Evolutionary conservation across 2,113 vertebrate species (phyloP).

Genomic region (Nerophis lumbriciformis): DNA sequence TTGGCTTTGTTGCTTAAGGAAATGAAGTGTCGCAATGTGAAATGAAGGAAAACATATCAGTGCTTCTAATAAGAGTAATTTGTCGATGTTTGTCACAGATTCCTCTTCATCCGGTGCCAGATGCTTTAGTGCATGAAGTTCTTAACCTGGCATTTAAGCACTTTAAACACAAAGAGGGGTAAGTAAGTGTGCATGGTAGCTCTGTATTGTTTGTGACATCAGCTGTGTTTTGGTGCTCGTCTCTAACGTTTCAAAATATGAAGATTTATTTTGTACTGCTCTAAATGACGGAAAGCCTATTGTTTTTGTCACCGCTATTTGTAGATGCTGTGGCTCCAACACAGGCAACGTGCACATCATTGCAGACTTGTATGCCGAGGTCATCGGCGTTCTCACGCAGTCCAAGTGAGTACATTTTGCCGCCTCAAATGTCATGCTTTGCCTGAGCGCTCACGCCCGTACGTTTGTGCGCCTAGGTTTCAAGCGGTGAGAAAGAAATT

Average conservation of each 20-base stretch:
- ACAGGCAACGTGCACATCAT: conserved; percentile 98
- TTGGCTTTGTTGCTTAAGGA: conserved; percentile 42
- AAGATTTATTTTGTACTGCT: neutral
- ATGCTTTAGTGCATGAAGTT: conserved; percentile 98
- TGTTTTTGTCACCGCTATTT: neutral
- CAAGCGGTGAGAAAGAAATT: conserved; percentile 98
- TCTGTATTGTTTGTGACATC: neutral
- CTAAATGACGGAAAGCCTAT: neutral
- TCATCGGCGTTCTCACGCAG: conserved; percentile 95
- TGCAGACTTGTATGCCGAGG: conserved; percentile 95
- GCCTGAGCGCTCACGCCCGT: neutral
- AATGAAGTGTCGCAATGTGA: conserved; percentile 41
- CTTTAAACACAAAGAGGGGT: conserved; percentile 99
- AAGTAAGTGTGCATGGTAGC: conserved; percentile 54
- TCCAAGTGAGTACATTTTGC: conserved; percentile 80
- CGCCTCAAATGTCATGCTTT: neutral
- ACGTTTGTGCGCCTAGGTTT: conserved; percentile 73
- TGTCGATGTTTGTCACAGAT: conserved; percentile 77
- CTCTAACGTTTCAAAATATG: neutral
- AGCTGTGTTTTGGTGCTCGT: neutral
- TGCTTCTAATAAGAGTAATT: conserved; percentile 49
- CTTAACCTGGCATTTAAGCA: conserved; percentile 99
- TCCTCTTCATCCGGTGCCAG: conserved; percentile 98
- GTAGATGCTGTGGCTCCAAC: conserved; percentile 96
- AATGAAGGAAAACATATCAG: conserved; percentile 15